phyloP scores from a whole-genome alignment of 2,113 vertebrate genomes.

The Percina caprodes region DNA sequence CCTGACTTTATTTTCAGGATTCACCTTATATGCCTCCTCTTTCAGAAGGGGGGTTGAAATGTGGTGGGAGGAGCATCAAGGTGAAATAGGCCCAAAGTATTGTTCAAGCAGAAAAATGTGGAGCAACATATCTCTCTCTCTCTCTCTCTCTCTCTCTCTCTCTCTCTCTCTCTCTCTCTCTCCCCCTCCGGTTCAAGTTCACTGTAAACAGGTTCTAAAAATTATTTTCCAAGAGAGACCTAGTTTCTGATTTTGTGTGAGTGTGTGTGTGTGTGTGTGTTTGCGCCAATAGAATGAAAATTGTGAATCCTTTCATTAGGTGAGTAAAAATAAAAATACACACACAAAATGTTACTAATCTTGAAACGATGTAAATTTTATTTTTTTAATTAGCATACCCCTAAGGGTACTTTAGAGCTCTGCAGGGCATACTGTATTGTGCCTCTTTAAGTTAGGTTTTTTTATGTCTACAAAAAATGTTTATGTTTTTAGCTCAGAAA shows the following conservation, averaged over 20 bases:
- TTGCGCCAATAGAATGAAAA: too few relatives aligned
- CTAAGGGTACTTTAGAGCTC: too few relatives aligned
- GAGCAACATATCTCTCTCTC: not conserved
- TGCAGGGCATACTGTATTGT: too few relatives aligned
- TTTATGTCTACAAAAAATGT: too few relatives aligned
- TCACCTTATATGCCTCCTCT: constrained; percentile 71
- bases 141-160: too few relatives aligned
- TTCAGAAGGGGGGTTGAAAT: constrained; percentile 23
- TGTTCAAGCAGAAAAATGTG: constrained; percentile 27
- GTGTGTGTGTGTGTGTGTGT: too few relatives aligned
- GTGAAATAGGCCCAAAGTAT: constrained; percentile 19
- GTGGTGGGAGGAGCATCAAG: constrained; percentile 32
- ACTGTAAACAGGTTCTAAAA: not conserved
- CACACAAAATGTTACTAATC: not conserved
- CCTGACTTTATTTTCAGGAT: constrained; percentile 69
- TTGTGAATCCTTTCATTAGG: not conserved
- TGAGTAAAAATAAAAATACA: not conserved
- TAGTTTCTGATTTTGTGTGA: too few relatives aligned
- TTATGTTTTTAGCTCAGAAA: too few relatives aligned
- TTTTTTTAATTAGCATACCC: too few relatives aligned
- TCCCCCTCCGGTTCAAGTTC: not conserved
- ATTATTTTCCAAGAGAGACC: not conserved
- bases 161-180: too few relatives aligned
- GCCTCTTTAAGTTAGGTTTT: too few relatives aligned
- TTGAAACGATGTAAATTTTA: not conserved